Evolutionary conservation across 2,113 vertebrate genomes (phyloP), one percentile per base, ranked within the genome.

Genomic region (Formicarius rufipectus): DNA sequence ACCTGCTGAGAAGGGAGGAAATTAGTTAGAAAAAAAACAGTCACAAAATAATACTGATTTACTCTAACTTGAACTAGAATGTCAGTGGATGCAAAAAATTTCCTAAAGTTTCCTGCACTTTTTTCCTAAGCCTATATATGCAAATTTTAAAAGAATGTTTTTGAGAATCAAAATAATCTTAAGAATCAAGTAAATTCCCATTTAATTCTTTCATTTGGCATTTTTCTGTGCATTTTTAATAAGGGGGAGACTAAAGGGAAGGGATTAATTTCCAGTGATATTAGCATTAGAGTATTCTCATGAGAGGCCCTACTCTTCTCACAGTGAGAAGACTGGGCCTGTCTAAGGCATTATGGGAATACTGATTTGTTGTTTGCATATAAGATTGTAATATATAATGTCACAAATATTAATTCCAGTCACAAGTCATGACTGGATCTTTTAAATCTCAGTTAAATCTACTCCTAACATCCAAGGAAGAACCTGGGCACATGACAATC

Each of bases 1-100:
- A 84, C 94, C 94, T 91, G 94, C 96, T 95, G 96, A 95, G 93
- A 92, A 84, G 66, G 79, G 49, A 95, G 66, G 69, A 97, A 97
- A 96, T 97, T 95, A 97, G 93, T 86, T 68, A 90, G 79, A 7
- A 22, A 78, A 95, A 94, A 91, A 95, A 92, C 4, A 15, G 64
- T 67, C 59, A 37, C 52, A 68, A 92, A 95, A 92, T 95, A 96
- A 94, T 92, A 64, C 84, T 87, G 94, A 94, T 94, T 96, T 86
- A 83, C 20, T 92, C 31, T 69, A 83, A 56, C 85, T 85, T 76
- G 83, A 83, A 71, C 68, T 89, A 56, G 60, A 92, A 87, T 77
- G 39, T 27, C 52, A 75, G 69, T 31, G 39, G 11, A 71, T 75
- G 40, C 5, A 81, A 75, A 95, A 90, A 60, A 40, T 91, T 89